A percentile compares a stretch with the other conserved stretches of the same genome.
These are phyloP conservation scores for Sphaerophoria rueppellii DNA, from an alignment of 2,888 invertebrate species.

Conservation along the genomic window DNA sequence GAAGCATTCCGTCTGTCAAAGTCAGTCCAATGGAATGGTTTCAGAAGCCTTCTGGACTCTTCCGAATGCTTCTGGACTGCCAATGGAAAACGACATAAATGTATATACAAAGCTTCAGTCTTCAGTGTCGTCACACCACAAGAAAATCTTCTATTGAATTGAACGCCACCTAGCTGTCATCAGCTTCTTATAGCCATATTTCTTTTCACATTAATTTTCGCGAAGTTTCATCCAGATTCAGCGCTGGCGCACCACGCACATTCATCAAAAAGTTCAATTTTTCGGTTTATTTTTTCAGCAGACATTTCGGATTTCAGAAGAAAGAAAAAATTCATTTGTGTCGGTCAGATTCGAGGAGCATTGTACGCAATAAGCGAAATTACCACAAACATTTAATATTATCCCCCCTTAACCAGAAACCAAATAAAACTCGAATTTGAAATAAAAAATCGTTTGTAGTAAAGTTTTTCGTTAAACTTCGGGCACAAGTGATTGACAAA, in stretches of 20 bases:
- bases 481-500: constrained; percentile 48
- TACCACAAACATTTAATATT: constrained; percentile 48
- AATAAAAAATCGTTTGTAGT: constrained; percentile 42
- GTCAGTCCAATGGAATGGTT: too few relatives aligned
- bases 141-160: too few relatives aligned
- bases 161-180: too few relatives aligned
- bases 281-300: too few relatives aligned
- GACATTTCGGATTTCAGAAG: constrained; percentile 18
- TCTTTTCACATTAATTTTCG: constrained; percentile 6
- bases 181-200: not conserved
- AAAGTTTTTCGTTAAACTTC: not conserved
- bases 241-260: constrained; percentile 23
- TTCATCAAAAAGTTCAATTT: not conserved
- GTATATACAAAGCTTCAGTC: too few relatives aligned
- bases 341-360: constrained; percentile 72
- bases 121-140: too few relatives aligned
- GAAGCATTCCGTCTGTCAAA: too few relatives aligned
- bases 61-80: too few relatives aligned
- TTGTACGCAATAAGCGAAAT: constrained; percentile 54
- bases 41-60: too few relatives aligned
- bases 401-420: constrained; percentile 26
- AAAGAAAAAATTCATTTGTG: constrained; percentile 68
- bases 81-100: too few relatives aligned
- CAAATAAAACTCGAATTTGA: constrained; percentile 26
- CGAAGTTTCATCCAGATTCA: not conserved